Conservation (phyloP, 2,797 vertebrate species). For the Xyrichtys novacula region DNA sequence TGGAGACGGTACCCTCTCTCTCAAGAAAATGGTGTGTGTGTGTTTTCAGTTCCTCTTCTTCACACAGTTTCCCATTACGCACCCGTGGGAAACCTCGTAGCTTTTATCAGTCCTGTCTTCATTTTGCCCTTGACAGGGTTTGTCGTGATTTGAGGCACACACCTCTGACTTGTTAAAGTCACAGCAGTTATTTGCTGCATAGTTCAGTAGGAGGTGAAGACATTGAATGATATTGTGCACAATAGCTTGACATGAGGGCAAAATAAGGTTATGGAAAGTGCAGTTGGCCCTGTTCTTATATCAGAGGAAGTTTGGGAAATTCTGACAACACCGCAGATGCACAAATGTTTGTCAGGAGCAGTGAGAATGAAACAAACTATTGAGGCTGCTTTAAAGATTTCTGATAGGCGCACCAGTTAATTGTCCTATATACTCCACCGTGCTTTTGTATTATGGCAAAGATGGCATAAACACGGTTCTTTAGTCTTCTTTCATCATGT, state of each 20-base stretch:
- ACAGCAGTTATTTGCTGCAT: constrained; percentile 4
- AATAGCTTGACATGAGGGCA: not conserved
- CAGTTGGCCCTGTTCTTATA: not conserved
- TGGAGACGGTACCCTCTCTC: constrained; percentile 85
- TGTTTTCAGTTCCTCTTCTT: constrained; percentile 14
- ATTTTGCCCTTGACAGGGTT: constrained; percentile 16
- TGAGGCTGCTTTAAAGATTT: not conserved
- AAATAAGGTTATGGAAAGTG: not conserved
- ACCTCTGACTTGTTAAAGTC: constrained; percentile 2
- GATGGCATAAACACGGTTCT: too few species aligned
- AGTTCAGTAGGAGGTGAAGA: constrained; percentile 3
- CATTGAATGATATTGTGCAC: not conserved
- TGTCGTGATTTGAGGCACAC: constrained; percentile 10
- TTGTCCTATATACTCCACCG: not conserved
- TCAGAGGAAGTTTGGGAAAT: not conserved
- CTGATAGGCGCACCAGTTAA: not conserved
- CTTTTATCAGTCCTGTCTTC: constrained; percentile 4
- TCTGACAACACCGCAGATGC: not conserved
- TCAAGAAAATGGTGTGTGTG: constrained; percentile 90
- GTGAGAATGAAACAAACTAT: constrained; percentile 1
- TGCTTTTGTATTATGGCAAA: constrained; percentile 1
- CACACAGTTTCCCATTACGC: constrained; percentile 1
- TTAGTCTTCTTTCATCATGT: too few species aligned
- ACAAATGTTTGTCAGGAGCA: not conserved
- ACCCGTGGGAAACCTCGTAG: not conserved